Evolutionary conservation across 2,113 vertebrate species (phyloP), one percentile per base, ranked within the genome.

Genomic region (Mesocricetus auratus): DNA sequence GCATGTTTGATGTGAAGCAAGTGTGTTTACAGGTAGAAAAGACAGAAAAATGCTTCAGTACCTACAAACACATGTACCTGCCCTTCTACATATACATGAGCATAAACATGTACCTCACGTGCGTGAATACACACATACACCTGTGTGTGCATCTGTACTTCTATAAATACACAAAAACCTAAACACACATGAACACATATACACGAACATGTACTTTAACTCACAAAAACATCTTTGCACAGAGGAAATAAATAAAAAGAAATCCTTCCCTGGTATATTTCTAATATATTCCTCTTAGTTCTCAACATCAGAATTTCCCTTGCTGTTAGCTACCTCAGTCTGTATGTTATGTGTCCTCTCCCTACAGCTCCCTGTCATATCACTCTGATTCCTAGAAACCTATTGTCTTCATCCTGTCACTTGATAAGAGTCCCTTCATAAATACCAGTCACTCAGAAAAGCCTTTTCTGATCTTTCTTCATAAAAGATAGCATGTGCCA

Each of bases 11-110:
- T 66, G 86, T 96, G 96, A 78, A 92, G 58, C 29, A 91, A 60
- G 74, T 97, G 96, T 62, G 94, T 98, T 97, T 97, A 97, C 56
- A 91, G 95, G 93, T 81, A 96, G 9, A 58, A 95, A 94, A n/a
- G 96, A 88, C 5, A 95, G 87, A 86, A 91, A 88, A 50, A 45
- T 33, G 5, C 42, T 50, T 36, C 4, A 36, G 7, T 68, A 50
- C 83, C 36, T 16, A 45, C 83, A 86, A 33, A 50, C 17, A 22
- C 17, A 22, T 12, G 10, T 36, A 12, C 17, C 22, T 8, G 11
- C 29, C 42, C 31, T 42, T 9, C 56, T 24, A 68, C 42, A 86
- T 15, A 47, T 19, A 33, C 17, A 47, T 66, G 17, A 21, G 47
- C 42, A 86, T 45, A 50, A 26, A 33, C 42, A 50, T 45, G 81